Percentiles rank a stretch among this genome's conserved stretches.
These are phyloP conservation scores for Mallateleia sp. DNA, from an alignment of 2,888 invertebrate species.

Conservation along the genomic window DNA sequence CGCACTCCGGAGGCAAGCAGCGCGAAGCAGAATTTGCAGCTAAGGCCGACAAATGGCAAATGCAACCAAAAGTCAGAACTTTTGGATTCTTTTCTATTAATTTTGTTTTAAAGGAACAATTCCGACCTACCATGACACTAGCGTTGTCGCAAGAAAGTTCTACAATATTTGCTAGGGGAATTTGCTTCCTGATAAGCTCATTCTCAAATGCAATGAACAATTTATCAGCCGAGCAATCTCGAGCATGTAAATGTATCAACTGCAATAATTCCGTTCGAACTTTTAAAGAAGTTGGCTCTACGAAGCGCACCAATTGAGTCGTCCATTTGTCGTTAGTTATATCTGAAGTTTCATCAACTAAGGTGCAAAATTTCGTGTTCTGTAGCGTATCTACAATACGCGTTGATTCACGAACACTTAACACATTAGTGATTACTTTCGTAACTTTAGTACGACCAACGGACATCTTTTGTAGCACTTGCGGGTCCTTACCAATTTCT, in stretches of 20 bases:
- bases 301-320: constrained; percentile 1
- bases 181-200: constrained; percentile 17
- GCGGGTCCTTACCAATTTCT: constrained; percentile 17
- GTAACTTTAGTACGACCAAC: constrained; percentile 9
- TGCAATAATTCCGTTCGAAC: neutral
- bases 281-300: constrained; percentile 7
- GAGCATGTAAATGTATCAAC: constrained; percentile 2
- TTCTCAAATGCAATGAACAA: neutral
- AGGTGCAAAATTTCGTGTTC: constrained; percentile 26
- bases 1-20: neutral
- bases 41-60: neutral
- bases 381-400: constrained; percentile 9
- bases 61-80: neutral
- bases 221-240: constrained; percentile 11
- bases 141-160: constrained; percentile 15
- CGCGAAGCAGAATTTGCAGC: constrained; percentile 1
- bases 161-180: constrained; percentile 20
- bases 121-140: neutral
- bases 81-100: neutral
- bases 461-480: neutral
- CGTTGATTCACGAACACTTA: neutral
- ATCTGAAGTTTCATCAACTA: constrained; percentile 50
- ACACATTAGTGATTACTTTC: constrained; percentile 16
- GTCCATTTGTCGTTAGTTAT: constrained; percentile 54
- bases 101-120: neutral